These are phyloP conservation scores for Synanthedon andrenaeformis DNA, from an alignment of 2,888 invertebrate genomes.

Conservation along the genomic window DNA sequence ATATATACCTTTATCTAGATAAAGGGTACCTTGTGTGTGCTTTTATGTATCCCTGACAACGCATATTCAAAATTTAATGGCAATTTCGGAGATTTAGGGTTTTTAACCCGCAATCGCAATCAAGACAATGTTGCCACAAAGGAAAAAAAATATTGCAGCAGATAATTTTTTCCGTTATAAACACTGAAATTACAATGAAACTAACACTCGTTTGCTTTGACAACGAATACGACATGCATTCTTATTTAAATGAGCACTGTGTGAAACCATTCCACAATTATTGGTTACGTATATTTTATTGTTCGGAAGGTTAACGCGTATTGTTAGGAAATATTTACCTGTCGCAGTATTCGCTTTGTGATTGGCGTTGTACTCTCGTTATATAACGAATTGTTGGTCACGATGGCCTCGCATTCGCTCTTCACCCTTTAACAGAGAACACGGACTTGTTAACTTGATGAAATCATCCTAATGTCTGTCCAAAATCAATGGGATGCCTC, in stretches of 20 bases:
- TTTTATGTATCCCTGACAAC: no score
- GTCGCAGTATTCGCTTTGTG: conserved; percentile 35
- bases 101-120: no score
- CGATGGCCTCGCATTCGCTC: conserved; percentile 61
- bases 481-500: no score
- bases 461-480: no score
- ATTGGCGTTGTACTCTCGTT: conserved; percentile 31
- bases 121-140: no score
- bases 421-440: conserved; percentile 40
- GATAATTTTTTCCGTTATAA: no score
- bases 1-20: no score
- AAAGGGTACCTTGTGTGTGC: no score
- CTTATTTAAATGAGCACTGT: background rate
- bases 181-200: background rate
- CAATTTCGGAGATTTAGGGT: no score
- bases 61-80: no score
- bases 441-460: background rate
- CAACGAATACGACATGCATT: background rate
- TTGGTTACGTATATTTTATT: background rate
- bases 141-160: no score
- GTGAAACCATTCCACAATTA: background rate
- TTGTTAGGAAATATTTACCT: conserved; percentile 30
- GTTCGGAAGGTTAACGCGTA: background rate
- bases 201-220: background rate
- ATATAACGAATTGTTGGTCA: conserved; percentile 37